Base-by-base conservation (phyloP, 2,113 vertebrate genomes). In the Glaucidium brasilianum region DNA sequence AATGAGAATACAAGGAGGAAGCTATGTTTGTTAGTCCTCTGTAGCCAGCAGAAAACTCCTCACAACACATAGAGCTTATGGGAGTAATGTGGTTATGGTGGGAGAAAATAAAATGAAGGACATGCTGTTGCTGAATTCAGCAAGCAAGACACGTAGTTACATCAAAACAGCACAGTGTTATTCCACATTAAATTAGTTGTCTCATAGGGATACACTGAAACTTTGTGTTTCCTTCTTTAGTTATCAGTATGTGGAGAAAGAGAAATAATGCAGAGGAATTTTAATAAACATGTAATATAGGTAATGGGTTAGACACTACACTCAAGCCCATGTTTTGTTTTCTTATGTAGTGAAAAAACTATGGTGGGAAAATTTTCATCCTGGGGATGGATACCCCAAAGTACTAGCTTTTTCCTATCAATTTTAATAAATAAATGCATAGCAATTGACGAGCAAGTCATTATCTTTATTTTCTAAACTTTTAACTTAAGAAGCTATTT, bases 21-120 rank as follows among this genome's bases (percentile, higher is more conserved):
- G 20, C 8, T 79, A 32, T 0, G 1, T 50, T 86, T 69, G 23
- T 76, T n/a, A 47, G 12, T 82, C 11, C 26, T n/a, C 21, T 0
- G 0, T 64, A 90, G 45, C 45, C 45, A 45, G 45, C 1, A 1
- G 34, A 63, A 85, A 88, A 23, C 19, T 69, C 34, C 21, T 35
- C 35, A 4, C 3, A 32, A 6, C 15, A 21, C 30, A 49, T 6
- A 34, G 20, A 73, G 37, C 14, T 84, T 1, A 0, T 11, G 20
- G n/a, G 43, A 78, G 2, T 53, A 47, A 52, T 37, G 27, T 25
- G 26, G 8, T 66, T 92, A 19, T 3, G 5, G 27, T 47, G 52
- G 32, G 59, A 91, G 59, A 34, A 92, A 81, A 69, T 21, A 53
- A 84, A 71, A 78, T 7, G 6, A 69, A 84, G 49, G 9, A 6